Evolutionary conservation across 2,113 vertebrate species (phyloP).

Genomic region (Eidolon helvum): DNA sequence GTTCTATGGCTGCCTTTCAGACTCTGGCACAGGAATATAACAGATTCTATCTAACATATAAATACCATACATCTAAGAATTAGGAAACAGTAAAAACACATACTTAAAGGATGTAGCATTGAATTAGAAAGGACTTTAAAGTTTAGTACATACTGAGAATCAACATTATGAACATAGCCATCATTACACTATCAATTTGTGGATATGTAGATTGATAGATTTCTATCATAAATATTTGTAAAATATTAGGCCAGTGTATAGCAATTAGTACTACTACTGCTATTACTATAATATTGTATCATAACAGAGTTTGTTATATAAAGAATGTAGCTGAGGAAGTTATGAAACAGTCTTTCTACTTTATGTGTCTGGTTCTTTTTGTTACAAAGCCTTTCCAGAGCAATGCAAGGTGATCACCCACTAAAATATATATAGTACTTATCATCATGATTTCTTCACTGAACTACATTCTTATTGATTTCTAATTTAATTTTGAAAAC

Average conservation of each 20-base stretch:
- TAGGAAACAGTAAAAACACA: background rate
- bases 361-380: background rate
- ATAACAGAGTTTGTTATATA: background rate
- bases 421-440: background rate
- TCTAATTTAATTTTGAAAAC: background rate
- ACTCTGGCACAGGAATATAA: background rate
- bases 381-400: background rate
- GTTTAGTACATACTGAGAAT: background rate
- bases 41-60: background rate
- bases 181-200: background rate
- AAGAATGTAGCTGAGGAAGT: constrained; percentile 2
- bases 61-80: background rate
- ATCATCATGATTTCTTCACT: background rate
- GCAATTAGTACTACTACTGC: background rate
- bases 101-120: background rate
- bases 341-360: background rate
- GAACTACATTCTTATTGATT: background rate
- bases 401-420: background rate
- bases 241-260: background rate
- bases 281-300: background rate
- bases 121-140: background rate
- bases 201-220: background rate
- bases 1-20: background rate
- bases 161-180: background rate
- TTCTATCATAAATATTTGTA: background rate